phyloP scores from a whole-genome alignment of 2,113 vertebrate species.

The Gymnarchus niloticus region DNA sequence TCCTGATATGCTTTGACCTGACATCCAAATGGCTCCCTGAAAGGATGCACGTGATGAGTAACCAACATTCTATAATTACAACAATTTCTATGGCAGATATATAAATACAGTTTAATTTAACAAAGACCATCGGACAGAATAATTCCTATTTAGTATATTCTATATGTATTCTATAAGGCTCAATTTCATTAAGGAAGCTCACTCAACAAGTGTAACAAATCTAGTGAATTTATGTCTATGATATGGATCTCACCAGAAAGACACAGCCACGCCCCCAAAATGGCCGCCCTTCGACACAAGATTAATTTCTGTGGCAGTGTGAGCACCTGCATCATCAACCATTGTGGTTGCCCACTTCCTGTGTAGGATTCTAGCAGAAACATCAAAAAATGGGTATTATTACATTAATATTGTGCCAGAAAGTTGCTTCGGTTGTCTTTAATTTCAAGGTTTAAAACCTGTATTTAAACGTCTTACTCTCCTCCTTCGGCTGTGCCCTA shows the following conservation, averaged over 20 bases:
- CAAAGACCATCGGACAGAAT: constrained; percentile 44
- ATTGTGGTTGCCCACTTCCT: background rate
- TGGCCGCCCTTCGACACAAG: constrained; percentile 47
- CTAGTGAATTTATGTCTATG: constrained; percentile 44
- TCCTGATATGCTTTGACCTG: constrained; percentile 43
- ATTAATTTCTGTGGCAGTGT: constrained; percentile 42
- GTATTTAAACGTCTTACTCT: background rate
- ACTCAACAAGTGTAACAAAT: constrained; percentile 38
- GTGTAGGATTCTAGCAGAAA: constrained; percentile 31
- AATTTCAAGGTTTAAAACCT: background rate
- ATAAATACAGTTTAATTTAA: constrained; percentile 57
- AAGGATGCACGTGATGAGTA: constrained; percentile 40
- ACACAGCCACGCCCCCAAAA: constrained; percentile 48
- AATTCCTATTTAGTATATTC: constrained; percentile 44
- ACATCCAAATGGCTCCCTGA: constrained; percentile 49
- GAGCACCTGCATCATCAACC: constrained; percentile 36
- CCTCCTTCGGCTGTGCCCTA: background rate
- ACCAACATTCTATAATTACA: constrained; percentile 44
- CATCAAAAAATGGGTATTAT: constrained; percentile 57
- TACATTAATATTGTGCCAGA: constrained; percentile 59
- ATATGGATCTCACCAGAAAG: constrained; percentile 45
- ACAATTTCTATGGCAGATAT: constrained; percentile 45
- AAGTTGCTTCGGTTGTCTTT: constrained; percentile 33
- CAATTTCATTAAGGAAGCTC: constrained; percentile 43
- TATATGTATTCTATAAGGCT: constrained; percentile 34